phyloP scores from a whole-genome alignment of 2,113 vertebrate species.

The Ammospiza nelsoni region DNA sequence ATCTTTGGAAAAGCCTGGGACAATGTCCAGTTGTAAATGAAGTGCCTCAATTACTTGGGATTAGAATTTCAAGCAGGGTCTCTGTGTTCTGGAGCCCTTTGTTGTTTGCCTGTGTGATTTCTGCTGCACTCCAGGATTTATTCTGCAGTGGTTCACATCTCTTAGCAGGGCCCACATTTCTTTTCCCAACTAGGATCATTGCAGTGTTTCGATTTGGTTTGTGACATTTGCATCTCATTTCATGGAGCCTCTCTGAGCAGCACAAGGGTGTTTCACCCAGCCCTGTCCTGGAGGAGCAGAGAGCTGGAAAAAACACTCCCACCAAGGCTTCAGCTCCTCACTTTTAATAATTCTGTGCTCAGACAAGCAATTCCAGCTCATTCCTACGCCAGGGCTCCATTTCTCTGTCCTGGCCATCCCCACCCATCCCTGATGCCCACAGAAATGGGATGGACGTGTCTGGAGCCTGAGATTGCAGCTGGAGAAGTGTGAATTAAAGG shows the following conservation, averaged over 20 bases:
- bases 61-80: not conserved
- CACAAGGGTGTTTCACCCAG: not conserved
- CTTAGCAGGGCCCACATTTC: not conserved
- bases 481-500: not conserved
- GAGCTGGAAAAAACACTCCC: not conserved
- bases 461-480: not conserved
- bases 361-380: not conserved
- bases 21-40: not conserved
- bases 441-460: not conserved
- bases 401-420: not conserved
- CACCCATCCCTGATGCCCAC: not conserved
- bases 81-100: not conserved
- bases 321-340: not conserved
- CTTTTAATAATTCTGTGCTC: not conserved
- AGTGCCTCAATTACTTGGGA: not conserved
- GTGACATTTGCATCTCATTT: not conserved
- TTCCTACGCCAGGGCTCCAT: not conserved
- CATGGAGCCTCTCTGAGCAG: not conserved
- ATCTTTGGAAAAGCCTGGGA: not conserved
- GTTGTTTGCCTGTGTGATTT: not conserved
- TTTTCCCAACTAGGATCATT: not conserved
- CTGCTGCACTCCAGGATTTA: not conserved
- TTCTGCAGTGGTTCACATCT: not conserved
- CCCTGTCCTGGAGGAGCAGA: not conserved
- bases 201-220: not conserved